A percentile compares a stretch with the other conserved stretches of the same genome.
Evolutionary conservation across 2,797 vertebrate species (phyloP).

Genomic region (Dryobates pubescens): DNA sequence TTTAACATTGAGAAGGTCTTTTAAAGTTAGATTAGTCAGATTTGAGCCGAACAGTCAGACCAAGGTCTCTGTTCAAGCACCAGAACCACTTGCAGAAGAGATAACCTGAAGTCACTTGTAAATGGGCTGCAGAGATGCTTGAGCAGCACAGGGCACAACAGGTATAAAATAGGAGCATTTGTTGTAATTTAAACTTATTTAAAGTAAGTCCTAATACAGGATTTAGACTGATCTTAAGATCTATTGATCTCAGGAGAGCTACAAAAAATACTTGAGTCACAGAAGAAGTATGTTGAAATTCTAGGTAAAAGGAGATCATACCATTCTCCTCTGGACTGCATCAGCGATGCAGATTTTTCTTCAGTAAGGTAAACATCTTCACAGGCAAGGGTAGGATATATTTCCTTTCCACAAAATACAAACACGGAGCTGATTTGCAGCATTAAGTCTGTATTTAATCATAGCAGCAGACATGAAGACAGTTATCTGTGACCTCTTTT

Average conservation of each 20-base stretch:
- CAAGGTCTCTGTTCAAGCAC: rapidly evolving
- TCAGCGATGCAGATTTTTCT: neutral
- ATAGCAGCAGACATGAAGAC: neutral
- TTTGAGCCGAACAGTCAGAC: neutral
- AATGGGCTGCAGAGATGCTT: neutral
- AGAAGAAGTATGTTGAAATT: neutral
- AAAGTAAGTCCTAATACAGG: neutral
- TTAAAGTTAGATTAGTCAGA: neutral
- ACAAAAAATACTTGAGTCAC: neutral
- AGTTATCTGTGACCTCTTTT: neutral
- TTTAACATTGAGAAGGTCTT: neutral
- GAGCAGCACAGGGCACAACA: neutral
- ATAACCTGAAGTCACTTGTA: neutral
- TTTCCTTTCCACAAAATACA: neutral
- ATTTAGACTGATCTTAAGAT: neutral
- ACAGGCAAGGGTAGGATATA: neutral
- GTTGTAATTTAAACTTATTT: neutral
- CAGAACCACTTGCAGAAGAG: neutral
- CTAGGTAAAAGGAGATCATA: neutral
- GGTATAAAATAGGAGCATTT: neutral
- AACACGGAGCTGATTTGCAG: neutral
- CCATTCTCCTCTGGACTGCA: neutral
- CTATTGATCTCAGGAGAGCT: neutral
- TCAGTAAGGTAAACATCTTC: neutral
- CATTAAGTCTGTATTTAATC: neutral